phyloP scores from a whole-genome alignment of 2,797 vertebrate species.

The Cyprinella venusta region DNA sequence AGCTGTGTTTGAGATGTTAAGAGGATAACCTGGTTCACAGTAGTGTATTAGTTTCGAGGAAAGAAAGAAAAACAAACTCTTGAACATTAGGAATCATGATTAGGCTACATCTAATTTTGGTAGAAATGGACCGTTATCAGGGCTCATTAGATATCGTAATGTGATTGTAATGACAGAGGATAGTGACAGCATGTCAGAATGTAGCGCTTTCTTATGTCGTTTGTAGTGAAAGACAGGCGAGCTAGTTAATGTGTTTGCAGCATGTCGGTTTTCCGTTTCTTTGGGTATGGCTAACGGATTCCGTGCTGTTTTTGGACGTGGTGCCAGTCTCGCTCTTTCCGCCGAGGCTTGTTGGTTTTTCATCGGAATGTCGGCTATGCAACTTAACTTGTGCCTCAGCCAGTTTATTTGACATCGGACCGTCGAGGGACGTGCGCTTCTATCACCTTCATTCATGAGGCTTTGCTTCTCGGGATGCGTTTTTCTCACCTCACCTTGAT shows the following conservation, averaged over 20 bases:
- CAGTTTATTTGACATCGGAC: conserved; percentile 52
- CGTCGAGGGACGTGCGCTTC: conserved; percentile 42
- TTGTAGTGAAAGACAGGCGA: conserved; percentile 37
- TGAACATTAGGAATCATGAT: neutral
- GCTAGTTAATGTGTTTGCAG: conserved; percentile 67
- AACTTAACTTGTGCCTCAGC: conserved; percentile 54
- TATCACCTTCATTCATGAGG: conserved; percentile 39
- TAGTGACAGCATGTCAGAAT: neutral
- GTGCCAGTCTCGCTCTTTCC: conserved; percentile 61
- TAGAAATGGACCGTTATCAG: conserved; percentile 5
- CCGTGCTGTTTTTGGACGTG: conserved; percentile 66
- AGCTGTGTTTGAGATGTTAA: neutral
- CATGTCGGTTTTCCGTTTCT: conserved; percentile 67
- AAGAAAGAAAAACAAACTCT: neutral
- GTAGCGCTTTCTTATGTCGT: neutral
- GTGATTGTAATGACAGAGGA: conserved; percentile 4
- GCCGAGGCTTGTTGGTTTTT: conserved; percentile 60
- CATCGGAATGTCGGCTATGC: conserved; percentile 65
- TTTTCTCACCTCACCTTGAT: conserved; percentile 16
- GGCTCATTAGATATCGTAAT: conserved; percentile 5
- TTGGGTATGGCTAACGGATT: conserved; percentile 65
- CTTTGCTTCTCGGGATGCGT: conserved; percentile 27
- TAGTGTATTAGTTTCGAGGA: neutral
- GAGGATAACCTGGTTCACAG: neutral
- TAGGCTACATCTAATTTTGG: conserved; percentile 1